phyloP scores from a whole-genome alignment of 1,140 invertebrate genomes.

The Brachionus calyciflorus region DNA sequence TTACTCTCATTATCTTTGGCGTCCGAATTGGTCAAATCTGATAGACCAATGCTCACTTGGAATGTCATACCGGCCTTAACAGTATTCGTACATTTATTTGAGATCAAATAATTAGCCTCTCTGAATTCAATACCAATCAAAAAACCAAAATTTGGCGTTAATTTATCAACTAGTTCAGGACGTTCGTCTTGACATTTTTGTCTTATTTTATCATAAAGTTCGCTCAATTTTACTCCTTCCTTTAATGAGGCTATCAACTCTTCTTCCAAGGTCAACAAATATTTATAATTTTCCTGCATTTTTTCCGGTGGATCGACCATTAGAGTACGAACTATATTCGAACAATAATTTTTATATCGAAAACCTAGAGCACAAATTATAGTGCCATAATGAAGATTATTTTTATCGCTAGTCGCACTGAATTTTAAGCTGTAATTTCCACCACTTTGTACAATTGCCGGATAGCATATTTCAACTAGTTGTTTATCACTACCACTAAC shows the following conservation, averaged over 20 bases:
- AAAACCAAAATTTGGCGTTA: constrained; percentile 87
- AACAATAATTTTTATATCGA: constrained; percentile 95
- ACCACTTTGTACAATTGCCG: constrained; percentile 95
- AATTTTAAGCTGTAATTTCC: constrained; percentile 96
- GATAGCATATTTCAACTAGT: constrained; percentile 93
- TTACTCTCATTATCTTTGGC: constrained; percentile 81
- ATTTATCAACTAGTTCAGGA: constrained; percentile 77
- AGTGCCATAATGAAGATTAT: constrained; percentile 87
- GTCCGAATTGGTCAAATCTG: constrained; percentile 75
- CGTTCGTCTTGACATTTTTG: constrained; percentile 82
- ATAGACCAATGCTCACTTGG: constrained; percentile 88
- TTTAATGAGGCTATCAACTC: constrained; percentile 79
- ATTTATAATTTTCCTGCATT: constrained; percentile 82
- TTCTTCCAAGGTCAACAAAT: constrained; percentile 84
- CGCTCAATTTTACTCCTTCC: constrained; percentile 64
- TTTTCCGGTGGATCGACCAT: constrained; percentile 84
- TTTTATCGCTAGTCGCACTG: constrained; percentile 87
- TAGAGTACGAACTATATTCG: constrained; percentile 94
- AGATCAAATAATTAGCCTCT: constrained; percentile 85
- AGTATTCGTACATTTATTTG: constrained; percentile 72
- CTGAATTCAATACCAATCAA: constrained; percentile 86
- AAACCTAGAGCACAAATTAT: constrained; percentile 91
- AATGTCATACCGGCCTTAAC: constrained; percentile 80
- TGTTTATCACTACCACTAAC: constrained; percentile 77
- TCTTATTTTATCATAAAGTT: constrained; percentile 82